These are phyloP conservation scores for Colistium nudipinnis DNA, from an alignment of 2,113 vertebrate genomes.

Conservation along the genomic window DNA sequence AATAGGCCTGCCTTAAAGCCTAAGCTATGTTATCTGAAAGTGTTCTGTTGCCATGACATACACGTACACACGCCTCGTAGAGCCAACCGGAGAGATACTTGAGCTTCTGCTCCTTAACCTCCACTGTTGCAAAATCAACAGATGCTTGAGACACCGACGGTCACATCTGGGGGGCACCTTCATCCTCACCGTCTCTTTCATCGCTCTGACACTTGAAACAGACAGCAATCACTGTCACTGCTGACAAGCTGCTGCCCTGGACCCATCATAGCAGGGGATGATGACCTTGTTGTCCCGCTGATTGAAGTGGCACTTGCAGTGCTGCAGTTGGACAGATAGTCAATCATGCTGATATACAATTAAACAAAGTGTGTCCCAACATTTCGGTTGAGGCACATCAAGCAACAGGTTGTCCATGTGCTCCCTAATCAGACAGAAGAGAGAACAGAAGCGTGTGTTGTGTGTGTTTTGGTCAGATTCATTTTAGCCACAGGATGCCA, in stretches of 20 bases:
- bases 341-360: slow-evolving; percentile 27
- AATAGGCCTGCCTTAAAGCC: too few species aligned
- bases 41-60: too few species aligned
- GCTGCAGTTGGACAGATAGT: slow-evolving; percentile 15
- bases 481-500: slow-evolving; percentile 4
- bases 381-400: background rate
- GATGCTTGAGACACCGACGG: background rate
- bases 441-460: background rate
- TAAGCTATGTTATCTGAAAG: too few species aligned
- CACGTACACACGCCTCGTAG: too few species aligned
- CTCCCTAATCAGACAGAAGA: background rate
- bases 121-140: background rate
- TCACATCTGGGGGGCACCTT: slow-evolving; percentile 22
- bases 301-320: slow-evolving; percentile 32
- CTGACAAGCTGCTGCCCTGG: slow-evolving; percentile 12
- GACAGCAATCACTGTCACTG: slow-evolving; percentile 15
- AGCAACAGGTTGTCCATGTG: slow-evolving; percentile 7
- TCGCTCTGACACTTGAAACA: slow-evolving; percentile 17
- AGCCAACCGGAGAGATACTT: background rate
- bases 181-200: slow-evolving; percentile 1
- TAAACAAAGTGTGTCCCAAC: background rate
- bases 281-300: slow-evolving; percentile 26
- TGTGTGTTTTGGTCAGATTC: slow-evolving; percentile 2
- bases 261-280: background rate
- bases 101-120: background rate